phyloP scores from a whole-genome alignment of 2,888 invertebrate species.

The Antitype chi region DNA sequence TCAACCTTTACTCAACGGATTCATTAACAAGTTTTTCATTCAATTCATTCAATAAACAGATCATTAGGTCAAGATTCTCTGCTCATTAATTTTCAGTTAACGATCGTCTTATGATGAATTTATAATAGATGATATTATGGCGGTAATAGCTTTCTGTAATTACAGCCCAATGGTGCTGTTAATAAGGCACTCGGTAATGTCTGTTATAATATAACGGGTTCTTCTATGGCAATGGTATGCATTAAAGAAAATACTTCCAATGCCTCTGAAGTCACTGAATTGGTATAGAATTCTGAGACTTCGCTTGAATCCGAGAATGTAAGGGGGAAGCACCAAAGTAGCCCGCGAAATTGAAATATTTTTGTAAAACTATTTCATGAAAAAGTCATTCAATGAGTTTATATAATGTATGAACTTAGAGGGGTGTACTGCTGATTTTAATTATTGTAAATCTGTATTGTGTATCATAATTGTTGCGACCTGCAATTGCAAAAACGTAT shows the following conservation, averaged over 20 bases:
- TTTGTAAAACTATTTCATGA: too few species aligned
- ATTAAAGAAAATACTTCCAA: not conserved
- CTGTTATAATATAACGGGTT: conserved; percentile 4
- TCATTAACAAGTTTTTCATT: conserved; percentile 16
- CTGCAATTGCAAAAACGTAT: too few species aligned
- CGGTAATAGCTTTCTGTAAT: conserved; percentile 42
- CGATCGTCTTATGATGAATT: conserved; percentile 2
- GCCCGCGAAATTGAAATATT: too few species aligned
- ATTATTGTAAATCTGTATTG: too few species aligned
- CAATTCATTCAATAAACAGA: conserved; percentile 15
- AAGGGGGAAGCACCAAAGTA: not conserved
- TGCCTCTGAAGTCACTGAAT: not conserved
- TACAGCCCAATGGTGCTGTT: conserved; percentile 14
- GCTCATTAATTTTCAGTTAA: conserved; percentile 21
- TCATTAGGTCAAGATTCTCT: conserved; percentile 44
- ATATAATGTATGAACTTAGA: too few species aligned
- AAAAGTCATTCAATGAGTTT: too few species aligned
- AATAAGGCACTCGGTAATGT: not conserved
- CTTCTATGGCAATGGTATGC: not conserved
- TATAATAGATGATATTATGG: conserved; percentile 29
- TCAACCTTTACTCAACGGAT: conserved; percentile 1
- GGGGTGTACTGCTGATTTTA: too few species aligned
- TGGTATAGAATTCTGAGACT: not conserved
- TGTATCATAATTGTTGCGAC: too few species aligned
- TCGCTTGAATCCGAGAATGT: not conserved